Evolutionary conservation across 2,888 invertebrate species (phyloP).

Genomic region (Bhutanitis thaidina): DNA sequence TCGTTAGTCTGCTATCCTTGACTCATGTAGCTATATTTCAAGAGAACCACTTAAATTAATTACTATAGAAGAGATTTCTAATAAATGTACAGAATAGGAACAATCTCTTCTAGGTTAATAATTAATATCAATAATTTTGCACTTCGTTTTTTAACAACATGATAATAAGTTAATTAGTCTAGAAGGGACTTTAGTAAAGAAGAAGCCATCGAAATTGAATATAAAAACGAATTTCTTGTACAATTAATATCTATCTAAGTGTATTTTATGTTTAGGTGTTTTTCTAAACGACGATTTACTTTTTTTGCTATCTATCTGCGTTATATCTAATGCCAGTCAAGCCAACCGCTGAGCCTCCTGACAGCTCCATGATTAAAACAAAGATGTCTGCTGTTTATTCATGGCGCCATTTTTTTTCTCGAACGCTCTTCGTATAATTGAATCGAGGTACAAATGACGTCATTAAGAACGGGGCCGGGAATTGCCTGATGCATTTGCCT

Average conservation of each 20-base stretch:
- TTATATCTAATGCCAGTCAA: constrained; percentile 11
- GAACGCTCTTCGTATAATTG: constrained; percentile 11
- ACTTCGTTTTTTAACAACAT: too few relatives aligned
- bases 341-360: constrained; percentile 16
- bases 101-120: too few relatives aligned
- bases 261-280: neutral
- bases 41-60: too few relatives aligned
- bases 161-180: too few relatives aligned
- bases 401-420: constrained; percentile 13
- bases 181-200: too few relatives aligned
- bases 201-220: too few relatives aligned
- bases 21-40: too few relatives aligned
- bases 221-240: neutral
- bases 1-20: too few relatives aligned
- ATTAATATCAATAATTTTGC: too few relatives aligned
- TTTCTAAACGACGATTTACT: neutral
- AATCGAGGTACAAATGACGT: constrained; percentile 17
- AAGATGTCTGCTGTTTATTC: constrained; percentile 20
- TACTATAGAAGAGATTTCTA: too few relatives aligned
- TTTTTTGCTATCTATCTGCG: constrained; percentile 7
- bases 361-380: constrained; percentile 25
- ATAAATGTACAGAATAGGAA: too few relatives aligned
- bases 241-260: neutral
- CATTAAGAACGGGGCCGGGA: constrained; percentile 6
- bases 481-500: constrained; percentile 7